Evolutionary conservation across 2,797 vertebrate species (phyloP).

Genomic region (Pipistrellus pygmaeus): DNA sequence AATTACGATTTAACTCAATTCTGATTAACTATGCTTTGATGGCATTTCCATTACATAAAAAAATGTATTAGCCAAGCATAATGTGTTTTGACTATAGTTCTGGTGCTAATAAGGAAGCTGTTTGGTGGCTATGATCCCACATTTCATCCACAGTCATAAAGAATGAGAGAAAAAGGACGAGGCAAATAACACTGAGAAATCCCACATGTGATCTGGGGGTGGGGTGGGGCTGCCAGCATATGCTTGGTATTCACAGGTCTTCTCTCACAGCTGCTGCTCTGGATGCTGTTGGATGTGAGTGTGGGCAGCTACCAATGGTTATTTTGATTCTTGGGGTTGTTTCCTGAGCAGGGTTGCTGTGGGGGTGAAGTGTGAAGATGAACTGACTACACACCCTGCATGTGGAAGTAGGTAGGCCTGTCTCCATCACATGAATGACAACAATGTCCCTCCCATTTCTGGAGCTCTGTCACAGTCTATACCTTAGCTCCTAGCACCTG

Average conservation of each 20-base stretch:
- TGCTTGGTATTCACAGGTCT: slow-evolving; percentile 57
- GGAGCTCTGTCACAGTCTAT: neutral
- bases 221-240: slow-evolving; percentile 50
- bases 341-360: neutral
- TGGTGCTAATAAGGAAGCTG: slow-evolving; percentile 86
- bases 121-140: slow-evolving; percentile 85
- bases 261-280: slow-evolving; percentile 46
- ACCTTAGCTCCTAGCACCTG: neutral
- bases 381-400: no score
- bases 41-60: slow-evolving; percentile 89
- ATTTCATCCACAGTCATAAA: slow-evolving; percentile 84
- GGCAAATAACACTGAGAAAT: slow-evolving; percentile 32
- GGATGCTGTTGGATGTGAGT: neutral
- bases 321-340: neutral
- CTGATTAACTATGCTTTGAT: slow-evolving; percentile 89
- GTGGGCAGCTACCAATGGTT: neutral
- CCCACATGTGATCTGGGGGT: slow-evolving; percentile 72
- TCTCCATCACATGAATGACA: rapidly evolving
- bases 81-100: slow-evolving; percentile 88
- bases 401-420: rapidly evolving
- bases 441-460: rapidly evolving
- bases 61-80: slow-evolving; percentile 89
- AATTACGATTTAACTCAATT: slow-evolving; percentile 90
- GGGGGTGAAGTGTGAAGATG: neutral
- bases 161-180: slow-evolving; percentile 53